Evolutionary conservation across 2,113 vertebrate genomes (phyloP).

Genomic region (Charadrius vociferus): DNA sequence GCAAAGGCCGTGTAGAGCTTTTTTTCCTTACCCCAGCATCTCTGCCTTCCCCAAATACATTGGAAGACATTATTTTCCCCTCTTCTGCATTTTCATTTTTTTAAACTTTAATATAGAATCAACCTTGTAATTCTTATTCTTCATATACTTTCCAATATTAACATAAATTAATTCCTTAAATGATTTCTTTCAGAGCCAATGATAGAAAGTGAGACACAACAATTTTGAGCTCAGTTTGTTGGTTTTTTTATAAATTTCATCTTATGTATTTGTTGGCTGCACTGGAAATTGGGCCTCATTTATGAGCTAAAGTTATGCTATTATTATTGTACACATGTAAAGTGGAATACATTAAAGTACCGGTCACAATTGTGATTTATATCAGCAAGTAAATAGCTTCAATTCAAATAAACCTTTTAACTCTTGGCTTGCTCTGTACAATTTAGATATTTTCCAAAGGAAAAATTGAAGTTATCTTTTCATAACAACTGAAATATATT

Average conservation of each 20-base stretch:
- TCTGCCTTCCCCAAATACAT: background rate
- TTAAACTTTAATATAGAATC: background rate
- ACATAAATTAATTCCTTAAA: conserved; percentile 16
- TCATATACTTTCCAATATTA: conserved; percentile 26
- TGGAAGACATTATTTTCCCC: background rate
- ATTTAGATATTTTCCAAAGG: background rate
- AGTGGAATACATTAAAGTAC: background rate
- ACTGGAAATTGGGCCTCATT: background rate
- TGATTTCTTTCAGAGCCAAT: conserved; percentile 18
- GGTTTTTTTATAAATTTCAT: background rate
- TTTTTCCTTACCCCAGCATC: background rate
- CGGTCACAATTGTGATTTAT: background rate
- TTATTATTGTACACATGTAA: background rate
- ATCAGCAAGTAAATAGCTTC: background rate
- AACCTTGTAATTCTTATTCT: background rate
- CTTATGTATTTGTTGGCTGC: background rate
- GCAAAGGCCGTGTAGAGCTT: background rate
- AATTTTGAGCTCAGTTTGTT: background rate
- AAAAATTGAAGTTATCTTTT: background rate
- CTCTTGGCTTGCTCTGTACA: background rate
- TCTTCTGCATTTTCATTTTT: background rate
- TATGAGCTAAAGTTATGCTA: background rate
- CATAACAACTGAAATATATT: background rate
- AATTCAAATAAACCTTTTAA: background rate
- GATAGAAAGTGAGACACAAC: background rate